Evolutionary conservation across 2,113 vertebrate species (phyloP), one percentile per base, ranked within the genome.

Genomic region (Hemichromis elongatus): DNA sequence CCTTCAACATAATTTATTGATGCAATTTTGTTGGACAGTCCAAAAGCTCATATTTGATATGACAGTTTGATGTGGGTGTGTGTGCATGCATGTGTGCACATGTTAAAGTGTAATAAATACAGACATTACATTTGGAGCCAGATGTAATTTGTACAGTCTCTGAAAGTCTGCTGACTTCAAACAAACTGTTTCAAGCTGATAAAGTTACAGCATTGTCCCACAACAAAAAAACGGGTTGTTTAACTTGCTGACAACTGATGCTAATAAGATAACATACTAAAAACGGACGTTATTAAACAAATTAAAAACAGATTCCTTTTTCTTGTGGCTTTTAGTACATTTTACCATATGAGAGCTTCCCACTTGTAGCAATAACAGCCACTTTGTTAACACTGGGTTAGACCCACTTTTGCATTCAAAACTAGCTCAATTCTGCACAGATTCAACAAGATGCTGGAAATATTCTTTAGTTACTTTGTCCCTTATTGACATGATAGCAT

Each of bases 1-100:
- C 84, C 91, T 78, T 83, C 84, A 90, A 45, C 57, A 85, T 95
- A 94, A 96, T 96, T 96, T 95, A 95, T 93, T 87, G 92, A 86
- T 85, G 89, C 85, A 94, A 95, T 95, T 94, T 94, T 93, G 84
- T 47, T 63, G 81, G 90, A 88, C 88, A 90, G 88, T 89, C 82
- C 82, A 77, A 61, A 66, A 37, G 86, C 86, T 89, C 87, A 88
- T 90, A 91, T 95, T 95, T 89, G 83, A 94, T 90, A 79, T 81
- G 90, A 86, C 82, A 75, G 61, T 85, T 70, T 82, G 10, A 85
- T 82, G 77, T 75, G 26, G 4, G 18, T 6, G 75, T 35, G 53
- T 30, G 54, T 52, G 79, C 54, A 21, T 66, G 66, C 77, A 52
- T 82, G 81, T 63, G 79, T 77, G 52, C 68, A 84, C 53, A 42